phyloP scores from a whole-genome alignment of 2,888 invertebrate species.

The Phyllotreta striolata region DNA sequence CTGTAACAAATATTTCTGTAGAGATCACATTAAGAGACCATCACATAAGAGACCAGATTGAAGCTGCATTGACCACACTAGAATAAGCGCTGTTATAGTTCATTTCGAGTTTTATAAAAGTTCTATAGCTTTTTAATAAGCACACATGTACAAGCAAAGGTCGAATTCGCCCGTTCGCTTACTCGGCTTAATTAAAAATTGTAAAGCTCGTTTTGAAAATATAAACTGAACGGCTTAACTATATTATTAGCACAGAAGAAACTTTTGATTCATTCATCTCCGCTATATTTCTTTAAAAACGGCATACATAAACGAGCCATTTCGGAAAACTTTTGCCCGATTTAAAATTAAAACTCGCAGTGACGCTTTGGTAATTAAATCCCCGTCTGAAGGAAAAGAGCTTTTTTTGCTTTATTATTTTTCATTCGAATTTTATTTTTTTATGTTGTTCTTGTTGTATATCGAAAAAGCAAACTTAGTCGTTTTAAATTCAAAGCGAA shows the following conservation, averaged over 20 bases:
- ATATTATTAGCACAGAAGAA: conserved; percentile 4
- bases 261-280: conserved; percentile 18
- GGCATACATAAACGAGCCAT: conserved; percentile 15
- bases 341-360: conserved; percentile 17
- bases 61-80: too few relatives aligned
- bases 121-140: too few relatives aligned
- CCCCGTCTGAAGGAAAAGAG: conserved; percentile 16
- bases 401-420: conserved; percentile 25
- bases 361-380: conserved; percentile 28
- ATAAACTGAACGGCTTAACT: neutral
- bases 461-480: conserved; percentile 36
- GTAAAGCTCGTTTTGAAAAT: too few relatives aligned
- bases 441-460: conserved; percentile 3
- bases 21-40: too few relatives aligned
- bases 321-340: conserved; percentile 23
- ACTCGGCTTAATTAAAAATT: too few relatives aligned
- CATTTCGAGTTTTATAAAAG: too few relatives aligned
- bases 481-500: conserved; percentile 45
- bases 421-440: too few relatives aligned
- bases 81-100: too few relatives aligned
- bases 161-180: too few relatives aligned
- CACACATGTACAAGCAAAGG: too few relatives aligned
- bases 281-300: conserved; percentile 20
- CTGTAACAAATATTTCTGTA: too few relatives aligned
- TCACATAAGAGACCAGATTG: too few relatives aligned